These are phyloP conservation scores for Hippopotamus amphibius DNA, from an alignment of 2,113 vertebrate species.

Conservation along the genomic window DNA sequence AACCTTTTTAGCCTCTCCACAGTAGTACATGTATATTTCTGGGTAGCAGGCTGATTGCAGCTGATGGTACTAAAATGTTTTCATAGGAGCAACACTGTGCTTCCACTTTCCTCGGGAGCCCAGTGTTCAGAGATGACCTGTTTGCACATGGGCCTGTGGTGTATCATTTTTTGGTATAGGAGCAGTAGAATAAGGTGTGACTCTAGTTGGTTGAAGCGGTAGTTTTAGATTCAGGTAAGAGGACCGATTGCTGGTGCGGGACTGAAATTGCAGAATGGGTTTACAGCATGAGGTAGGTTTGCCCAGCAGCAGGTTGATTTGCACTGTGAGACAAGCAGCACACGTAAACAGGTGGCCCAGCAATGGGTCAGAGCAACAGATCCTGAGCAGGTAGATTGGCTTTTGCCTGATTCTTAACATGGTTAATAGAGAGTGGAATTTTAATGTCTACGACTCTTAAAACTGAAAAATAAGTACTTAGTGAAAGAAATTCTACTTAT, in stretches of 20 bases:
- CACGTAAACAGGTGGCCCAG: constrained; percentile 61
- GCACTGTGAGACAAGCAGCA: constrained; percentile 60
- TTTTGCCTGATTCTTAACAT: constrained; percentile 70
- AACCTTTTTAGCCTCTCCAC: constrained; percentile 76
- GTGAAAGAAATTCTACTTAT: constrained; percentile 49
- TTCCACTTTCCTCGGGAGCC: background rate
- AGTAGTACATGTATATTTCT: constrained; percentile 48
- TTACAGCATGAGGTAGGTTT: constrained; percentile 69
- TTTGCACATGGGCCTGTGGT: constrained; percentile 2
- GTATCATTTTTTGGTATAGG: constrained; percentile 10
- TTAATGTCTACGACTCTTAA: constrained; percentile 47
- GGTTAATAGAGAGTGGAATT: constrained; percentile 27
- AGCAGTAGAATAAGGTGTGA: constrained; percentile 64
- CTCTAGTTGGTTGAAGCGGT: constrained; percentile 60
- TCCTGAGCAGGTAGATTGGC: constrained; percentile 57
- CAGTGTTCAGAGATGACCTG: constrained; percentile 45
- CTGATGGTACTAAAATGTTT: constrained; percentile 63
- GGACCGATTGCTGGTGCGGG: constrained; percentile 63
- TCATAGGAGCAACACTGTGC: background rate
- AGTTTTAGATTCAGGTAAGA: constrained; percentile 70
- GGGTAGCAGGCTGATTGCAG: constrained; percentile 45
- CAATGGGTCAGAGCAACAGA: constrained; percentile 62
- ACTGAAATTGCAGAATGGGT: constrained; percentile 75
- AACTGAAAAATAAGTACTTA: constrained; percentile 55
- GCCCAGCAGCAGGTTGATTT: constrained; percentile 64